These are phyloP conservation scores for Sciaenops ocellatus DNA, from an alignment of 2,797 vertebrate genomes.

Conservation along the genomic window DNA sequence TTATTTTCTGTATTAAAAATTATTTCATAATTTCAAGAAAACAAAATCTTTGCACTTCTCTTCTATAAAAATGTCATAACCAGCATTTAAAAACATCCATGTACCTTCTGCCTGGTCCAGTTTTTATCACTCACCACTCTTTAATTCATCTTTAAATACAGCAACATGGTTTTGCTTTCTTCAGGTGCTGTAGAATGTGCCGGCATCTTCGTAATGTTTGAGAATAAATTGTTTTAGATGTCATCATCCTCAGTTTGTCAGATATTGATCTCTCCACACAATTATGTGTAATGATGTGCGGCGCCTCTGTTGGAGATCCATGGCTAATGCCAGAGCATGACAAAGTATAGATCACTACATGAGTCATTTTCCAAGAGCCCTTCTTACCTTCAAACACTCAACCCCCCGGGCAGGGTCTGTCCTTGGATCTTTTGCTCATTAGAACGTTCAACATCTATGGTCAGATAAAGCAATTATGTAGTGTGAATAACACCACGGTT, in stretches of 20 bases:
- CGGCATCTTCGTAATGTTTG: conserved; percentile 8
- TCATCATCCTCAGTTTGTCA: conserved; percentile 36
- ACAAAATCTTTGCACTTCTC: background rate
- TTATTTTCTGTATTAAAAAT: background rate
- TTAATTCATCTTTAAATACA: conserved; percentile 2
- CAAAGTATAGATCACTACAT: conserved; percentile 26
- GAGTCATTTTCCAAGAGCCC: conserved; percentile 52
- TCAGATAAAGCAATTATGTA: conserved; percentile 58
- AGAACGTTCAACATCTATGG: conserved; percentile 30
- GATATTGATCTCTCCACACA: conserved; percentile 43
- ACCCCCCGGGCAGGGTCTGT: conserved; percentile 31
- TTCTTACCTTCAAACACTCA: conserved; percentile 16
- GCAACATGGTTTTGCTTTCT: background rate
- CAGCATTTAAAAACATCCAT: background rate
- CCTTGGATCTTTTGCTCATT: conserved; percentile 58
- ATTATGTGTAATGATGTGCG: conserved; percentile 46
- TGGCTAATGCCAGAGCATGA: conserved; percentile 34
- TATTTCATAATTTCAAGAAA: background rate
- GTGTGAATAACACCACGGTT: conserved; percentile 46
- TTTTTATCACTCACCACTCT: conserved; percentile 1
- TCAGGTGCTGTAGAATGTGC: background rate
- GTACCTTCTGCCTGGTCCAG: background rate
- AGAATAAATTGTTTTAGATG: conserved; percentile 33
- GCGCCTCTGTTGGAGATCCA: conserved; percentile 38
- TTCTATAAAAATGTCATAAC: background rate